Conservation (phyloP, 2,888 invertebrate genomes). For the Geophilus truncorum region DNA sequence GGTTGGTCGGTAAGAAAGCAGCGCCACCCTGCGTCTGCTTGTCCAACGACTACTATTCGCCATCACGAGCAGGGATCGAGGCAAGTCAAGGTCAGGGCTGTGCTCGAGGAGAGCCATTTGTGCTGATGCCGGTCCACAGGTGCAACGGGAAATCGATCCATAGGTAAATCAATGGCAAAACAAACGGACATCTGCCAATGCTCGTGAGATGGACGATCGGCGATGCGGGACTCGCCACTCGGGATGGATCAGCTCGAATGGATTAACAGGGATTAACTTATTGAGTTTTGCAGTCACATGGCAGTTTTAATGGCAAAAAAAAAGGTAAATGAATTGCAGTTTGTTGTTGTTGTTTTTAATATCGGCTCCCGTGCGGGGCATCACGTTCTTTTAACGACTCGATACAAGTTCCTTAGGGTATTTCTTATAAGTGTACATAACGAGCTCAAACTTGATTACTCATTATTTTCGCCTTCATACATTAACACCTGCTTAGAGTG, state of each 20-base stretch:
- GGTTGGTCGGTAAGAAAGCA: conserved; percentile 17
- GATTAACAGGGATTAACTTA: background rate
- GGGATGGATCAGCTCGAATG: background rate
- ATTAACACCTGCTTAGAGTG: background rate
- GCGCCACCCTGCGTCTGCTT: conserved; percentile 15
- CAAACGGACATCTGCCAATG: background rate
- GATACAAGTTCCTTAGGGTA: background rate
- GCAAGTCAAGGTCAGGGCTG: conserved; percentile 19
- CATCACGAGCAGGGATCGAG: background rate
- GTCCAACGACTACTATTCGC: conserved; percentile 23
- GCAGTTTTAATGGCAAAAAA: background rate
- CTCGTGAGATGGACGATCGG: no score
- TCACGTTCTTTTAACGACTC: background rate
- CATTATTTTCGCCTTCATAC: background rate
- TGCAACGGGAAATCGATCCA: background rate
- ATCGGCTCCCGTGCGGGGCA: background rate
- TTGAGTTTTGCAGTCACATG: background rate
- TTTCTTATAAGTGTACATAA: background rate
- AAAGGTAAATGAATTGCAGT: background rate
- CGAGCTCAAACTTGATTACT: background rate
- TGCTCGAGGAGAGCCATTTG: background rate
- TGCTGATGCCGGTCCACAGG: background rate
- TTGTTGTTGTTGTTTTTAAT: background rate
- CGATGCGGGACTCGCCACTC: no score
- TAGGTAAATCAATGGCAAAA: background rate